A percentile compares a stretch with the other conserved stretches of the same genome.
Evolutionary conservation across 2,113 vertebrate species (phyloP).

Genomic region (Sisor rabdophorus): DNA sequence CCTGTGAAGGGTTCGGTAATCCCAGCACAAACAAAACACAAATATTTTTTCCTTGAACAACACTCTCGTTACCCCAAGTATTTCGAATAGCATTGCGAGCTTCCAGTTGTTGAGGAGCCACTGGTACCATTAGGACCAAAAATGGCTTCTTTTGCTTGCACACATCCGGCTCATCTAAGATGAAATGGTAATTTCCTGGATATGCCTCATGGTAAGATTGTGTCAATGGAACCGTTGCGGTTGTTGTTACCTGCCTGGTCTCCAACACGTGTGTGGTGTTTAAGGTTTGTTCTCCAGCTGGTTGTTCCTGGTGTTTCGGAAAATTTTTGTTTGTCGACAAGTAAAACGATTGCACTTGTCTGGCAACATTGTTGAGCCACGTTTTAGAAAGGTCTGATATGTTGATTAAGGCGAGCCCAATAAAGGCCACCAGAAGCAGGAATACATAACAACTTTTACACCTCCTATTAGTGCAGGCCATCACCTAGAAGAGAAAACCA

Average conservation of each 20-base stretch:
- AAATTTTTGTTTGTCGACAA: neutral
- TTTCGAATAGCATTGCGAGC: conserved; percentile 63
- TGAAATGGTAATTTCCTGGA: conserved; percentile 64
- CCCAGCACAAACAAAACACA: conserved; percentile 66
- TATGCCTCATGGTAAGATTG: conserved; percentile 51
- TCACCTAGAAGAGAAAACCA: conserved; percentile 11
- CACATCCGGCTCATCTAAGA: conserved; percentile 61
- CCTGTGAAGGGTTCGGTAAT: neutral
- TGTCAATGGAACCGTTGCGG: too few relatives aligned
- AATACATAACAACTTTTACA: conserved; percentile 25
- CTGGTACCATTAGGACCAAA: conserved; percentile 71
- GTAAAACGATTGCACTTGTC: conserved; percentile 1
- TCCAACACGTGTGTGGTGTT: neutral
- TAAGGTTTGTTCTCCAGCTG: neutral
- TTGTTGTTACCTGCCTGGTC: neutral
- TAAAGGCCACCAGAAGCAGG: conserved; percentile 3
- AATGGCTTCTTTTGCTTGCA: conserved; percentile 61
- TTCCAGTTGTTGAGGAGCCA: conserved; percentile 44
- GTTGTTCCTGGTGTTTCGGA: neutral
- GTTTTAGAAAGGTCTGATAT: neutral
- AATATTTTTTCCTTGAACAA: conserved; percentile 59
- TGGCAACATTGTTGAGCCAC: neutral
- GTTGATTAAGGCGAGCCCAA: neutral
- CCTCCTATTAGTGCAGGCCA: neutral
- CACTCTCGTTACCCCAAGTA: conserved; percentile 66